A percentile compares a stretch with the other conserved stretches of the same genome.
Conservation (phyloP, 2,113 vertebrate species). For the Tiliqua scincoides region DNA sequence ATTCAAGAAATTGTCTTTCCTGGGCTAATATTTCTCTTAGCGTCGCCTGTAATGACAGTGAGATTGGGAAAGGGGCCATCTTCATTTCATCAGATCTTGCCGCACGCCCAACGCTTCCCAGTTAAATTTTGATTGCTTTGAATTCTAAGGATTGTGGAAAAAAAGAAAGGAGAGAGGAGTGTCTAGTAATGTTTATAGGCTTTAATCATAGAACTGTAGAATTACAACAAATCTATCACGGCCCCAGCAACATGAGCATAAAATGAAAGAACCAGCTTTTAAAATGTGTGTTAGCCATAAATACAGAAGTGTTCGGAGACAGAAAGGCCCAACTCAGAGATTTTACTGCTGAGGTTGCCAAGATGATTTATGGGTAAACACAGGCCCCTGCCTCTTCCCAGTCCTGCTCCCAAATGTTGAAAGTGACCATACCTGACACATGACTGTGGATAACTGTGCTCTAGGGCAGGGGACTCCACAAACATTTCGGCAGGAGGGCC, state of each 20-base stretch:
- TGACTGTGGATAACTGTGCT: neutral
- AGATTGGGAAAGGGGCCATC: constrained; percentile 18
- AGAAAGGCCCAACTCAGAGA: neutral
- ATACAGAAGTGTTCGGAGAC: neutral
- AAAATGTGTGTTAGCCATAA: neutral
- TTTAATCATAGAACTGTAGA: constrained; percentile 65
- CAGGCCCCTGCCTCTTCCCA: neutral
- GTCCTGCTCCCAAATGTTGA: neutral
- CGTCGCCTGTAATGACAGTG: constrained; percentile 43
- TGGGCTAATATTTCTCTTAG: constrained; percentile 63
- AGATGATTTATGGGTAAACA: neutral
- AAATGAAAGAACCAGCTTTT: neutral
- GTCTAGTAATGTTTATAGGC: constrained; percentile 60
- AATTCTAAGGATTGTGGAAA: constrained; percentile 57
- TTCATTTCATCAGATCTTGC: constrained; percentile 41
- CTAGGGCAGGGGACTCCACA: too few relatives aligned
- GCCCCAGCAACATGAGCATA: constrained; percentile 15
- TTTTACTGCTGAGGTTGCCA: neutral
- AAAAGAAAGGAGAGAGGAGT: constrained; percentile 57
- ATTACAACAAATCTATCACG: constrained; percentile 59
- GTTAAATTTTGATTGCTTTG: constrained; percentile 65
- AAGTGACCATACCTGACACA: neutral
- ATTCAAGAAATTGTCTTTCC: constrained; percentile 48
- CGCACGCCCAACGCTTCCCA: constrained; percentile 34
- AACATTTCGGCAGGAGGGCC: too few relatives aligned